A percentile compares a stretch with the other conserved stretches of the same genome.
Evolutionary conservation across 1,140 invertebrate genomes (phyloP).

Genomic region (Polyergus mexicanus): DNA sequence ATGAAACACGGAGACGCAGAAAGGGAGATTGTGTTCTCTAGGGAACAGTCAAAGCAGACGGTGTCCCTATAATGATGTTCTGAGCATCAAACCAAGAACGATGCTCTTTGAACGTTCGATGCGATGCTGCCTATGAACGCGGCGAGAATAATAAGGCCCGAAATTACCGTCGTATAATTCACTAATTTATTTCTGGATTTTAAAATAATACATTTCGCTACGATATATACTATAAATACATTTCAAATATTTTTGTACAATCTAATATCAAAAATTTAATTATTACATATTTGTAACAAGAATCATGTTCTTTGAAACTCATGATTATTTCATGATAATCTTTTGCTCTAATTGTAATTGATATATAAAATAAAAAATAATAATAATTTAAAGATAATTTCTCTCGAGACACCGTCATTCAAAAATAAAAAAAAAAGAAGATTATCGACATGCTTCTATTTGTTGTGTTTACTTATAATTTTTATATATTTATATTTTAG

Average conservation of each 20-base stretch:
- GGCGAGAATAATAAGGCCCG: background rate
- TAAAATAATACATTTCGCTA: background rate
- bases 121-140: constrained; percentile 44
- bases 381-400: background rate
- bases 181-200: background rate
- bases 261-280: constrained; percentile 24
- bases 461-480: background rate
- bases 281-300: background rate
- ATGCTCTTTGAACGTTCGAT: constrained; percentile 76
- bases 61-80: constrained; percentile 83
- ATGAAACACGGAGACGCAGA: constrained; percentile 73
- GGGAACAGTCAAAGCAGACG: constrained; percentile 85
- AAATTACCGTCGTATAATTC: background rate
- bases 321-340: background rate
- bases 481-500: background rate
- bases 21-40: constrained; percentile 85
- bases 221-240: background rate
- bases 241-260: background rate
- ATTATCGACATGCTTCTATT: background rate
- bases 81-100: constrained; percentile 83
- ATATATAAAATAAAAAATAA: background rate
- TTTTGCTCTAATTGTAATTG: background rate
- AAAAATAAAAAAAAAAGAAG: background rate
- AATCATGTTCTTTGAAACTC: background rate
- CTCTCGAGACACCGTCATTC: background rate